Base-by-base conservation (phyloP, 2,797 vertebrate genomes). In the Lepus oiostolus region DNA sequence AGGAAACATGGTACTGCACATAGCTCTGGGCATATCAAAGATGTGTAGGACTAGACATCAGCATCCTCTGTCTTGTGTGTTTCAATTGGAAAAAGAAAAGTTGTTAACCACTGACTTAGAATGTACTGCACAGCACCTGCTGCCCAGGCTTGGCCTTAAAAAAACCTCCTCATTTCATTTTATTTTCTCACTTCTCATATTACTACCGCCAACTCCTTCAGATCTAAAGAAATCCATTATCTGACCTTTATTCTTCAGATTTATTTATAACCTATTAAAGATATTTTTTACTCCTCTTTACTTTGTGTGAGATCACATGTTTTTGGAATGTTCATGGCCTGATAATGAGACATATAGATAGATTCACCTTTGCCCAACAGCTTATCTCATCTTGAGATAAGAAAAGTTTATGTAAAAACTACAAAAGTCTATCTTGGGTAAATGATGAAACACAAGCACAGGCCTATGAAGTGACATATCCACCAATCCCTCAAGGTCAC, bases 311-410 rank as follows among this genome's bases (percentile, higher is more conserved):
- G 19, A 65, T 14, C 21, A 74, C 50, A 42, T 58, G 8, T 50
- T 86, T 90, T 85, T 71, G 38, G 30, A 94, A 76, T 72, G 65
- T 26, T 91, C 2, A 5, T 52, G 50, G 52, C 21, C 16, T 42
- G 70, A 52, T 30, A 89, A 74, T 17, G 30, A 81, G 19, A 88
- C 72, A 26, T 54, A 2, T 7, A 65, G 12, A 75, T 79, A 21
- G 94, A 85, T 90, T 94, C 52, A 93, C 79, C 70, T 88, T 96
- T 86, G 22, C 35, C 22, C 5, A 1, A 82, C 21, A 96, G 65
- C 71, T 79, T 85, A 54, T 7, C 63, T 89, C 68, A 91, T 76
- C 54, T 54, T 60, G n/a, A 80, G 24, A 1, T 67, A 93, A 83
- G 22, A 35, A 79, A 67, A 63, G 7, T 65, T 95, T 47, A 5